Conservation (phyloP, 1,140 invertebrate genomes). For the Drosophila leontia region DNA sequence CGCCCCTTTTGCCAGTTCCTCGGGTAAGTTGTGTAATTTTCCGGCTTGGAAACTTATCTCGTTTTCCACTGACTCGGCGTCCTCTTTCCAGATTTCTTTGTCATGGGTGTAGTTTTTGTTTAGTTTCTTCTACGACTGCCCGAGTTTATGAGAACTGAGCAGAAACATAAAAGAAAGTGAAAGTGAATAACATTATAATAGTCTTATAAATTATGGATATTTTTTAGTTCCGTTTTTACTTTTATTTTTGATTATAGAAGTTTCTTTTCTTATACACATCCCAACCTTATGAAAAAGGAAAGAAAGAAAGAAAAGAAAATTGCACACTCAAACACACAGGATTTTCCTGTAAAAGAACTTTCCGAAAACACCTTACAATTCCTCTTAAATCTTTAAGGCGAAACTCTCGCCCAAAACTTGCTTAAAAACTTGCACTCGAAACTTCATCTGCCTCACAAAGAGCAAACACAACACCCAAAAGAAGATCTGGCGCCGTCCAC, state of each 20-base stretch:
- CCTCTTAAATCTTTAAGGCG: constrained; percentile 41
- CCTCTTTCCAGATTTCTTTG: constrained; percentile 23
- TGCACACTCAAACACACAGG: constrained; percentile 17
- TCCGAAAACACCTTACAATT: constrained; percentile 22
- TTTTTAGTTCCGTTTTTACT: too few species aligned
- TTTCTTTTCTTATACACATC: background rate
- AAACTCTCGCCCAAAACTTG: constrained; percentile 36
- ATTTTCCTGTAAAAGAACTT: constrained; percentile 12
- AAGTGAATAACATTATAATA: background rate
- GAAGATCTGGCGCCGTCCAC: constrained; percentile 29
- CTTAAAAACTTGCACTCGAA: constrained; percentile 48
- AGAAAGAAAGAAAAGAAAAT: background rate
- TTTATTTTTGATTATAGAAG: background rate
- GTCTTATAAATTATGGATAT: background rate
- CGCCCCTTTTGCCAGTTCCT: background rate
- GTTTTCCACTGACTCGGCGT: constrained; percentile 8
- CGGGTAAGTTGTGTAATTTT: constrained; percentile 56
- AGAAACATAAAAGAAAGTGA: background rate
- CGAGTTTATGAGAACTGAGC: constrained; percentile 10
- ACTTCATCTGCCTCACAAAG: constrained; percentile 50
- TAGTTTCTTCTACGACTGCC: background rate
- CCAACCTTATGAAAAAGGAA: background rate
- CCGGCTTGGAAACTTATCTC: constrained; percentile 34
- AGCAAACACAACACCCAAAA: constrained; percentile 49
- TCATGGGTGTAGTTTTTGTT: constrained; percentile 27